A percentile compares a stretch with the other conserved stretches of the same genome.
Conservation (phyloP, 2,797 vertebrate genomes). For the Linurgus olivaceus region DNA sequence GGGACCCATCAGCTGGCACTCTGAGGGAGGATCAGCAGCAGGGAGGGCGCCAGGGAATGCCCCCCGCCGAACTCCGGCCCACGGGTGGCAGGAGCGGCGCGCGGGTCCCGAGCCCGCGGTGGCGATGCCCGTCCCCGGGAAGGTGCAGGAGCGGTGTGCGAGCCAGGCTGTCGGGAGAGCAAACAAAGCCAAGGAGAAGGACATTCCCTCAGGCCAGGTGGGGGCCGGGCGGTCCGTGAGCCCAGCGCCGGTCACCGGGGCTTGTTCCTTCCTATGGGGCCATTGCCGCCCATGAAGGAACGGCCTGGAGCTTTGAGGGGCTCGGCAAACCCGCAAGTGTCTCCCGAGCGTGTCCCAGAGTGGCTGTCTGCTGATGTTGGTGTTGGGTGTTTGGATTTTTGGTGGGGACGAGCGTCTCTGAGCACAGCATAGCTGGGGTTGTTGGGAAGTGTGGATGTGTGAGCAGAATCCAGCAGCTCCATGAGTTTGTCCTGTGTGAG, state of each 20-base stretch:
- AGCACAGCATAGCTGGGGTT: accelerated
- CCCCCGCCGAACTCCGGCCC: background rate
- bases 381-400: background rate
- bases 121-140: accelerated
- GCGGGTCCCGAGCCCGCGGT: accelerated
- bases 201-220: background rate
- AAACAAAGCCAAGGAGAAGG: background rate
- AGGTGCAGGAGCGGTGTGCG: background rate
- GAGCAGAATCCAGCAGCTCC: background rate
- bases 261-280: accelerated
- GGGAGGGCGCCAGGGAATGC: accelerated
- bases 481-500: accelerated
- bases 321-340: accelerated
- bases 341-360: accelerated
- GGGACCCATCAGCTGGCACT: background rate
- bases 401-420: accelerated
- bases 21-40: background rate
- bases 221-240: accelerated
- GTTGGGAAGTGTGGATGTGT: accelerated
- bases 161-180: background rate
- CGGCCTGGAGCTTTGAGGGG: background rate
- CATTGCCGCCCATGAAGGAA: accelerated
- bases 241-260: accelerated
- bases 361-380: accelerated
- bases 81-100: background rate